Conservation (phyloP, 2,888 invertebrate species). For the Noctua fimbriata region DNA sequence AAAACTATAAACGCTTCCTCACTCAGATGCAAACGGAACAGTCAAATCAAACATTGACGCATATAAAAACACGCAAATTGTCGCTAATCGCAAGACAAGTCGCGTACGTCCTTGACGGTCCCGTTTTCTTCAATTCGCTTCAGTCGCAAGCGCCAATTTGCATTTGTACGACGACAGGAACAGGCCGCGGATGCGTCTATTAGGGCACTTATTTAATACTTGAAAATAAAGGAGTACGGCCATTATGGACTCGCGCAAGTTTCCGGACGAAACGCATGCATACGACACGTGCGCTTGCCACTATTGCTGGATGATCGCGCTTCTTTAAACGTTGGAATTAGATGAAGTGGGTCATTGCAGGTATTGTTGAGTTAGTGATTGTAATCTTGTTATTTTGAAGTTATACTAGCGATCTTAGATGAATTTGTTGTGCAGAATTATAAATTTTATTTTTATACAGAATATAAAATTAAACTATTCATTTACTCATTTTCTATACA, state of each 20-base stretch:
- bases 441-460: neutral
- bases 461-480: neutral
- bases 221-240: slow-evolving; percentile 79
- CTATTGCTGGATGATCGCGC: slow-evolving; percentile 36
- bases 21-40: slow-evolving; percentile 52
- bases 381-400: slow-evolving; percentile 11
- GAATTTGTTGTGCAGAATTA: neutral
- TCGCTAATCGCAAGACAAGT: slow-evolving; percentile 48
- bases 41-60: slow-evolving; percentile 62
- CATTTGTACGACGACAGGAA: slow-evolving; percentile 78
- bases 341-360: slow-evolving; percentile 28
- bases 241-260: slow-evolving; percentile 74
- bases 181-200: slow-evolving; percentile 80
- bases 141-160: slow-evolving; percentile 65
- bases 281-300: slow-evolving; percentile 59
- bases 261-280: slow-evolving; percentile 68
- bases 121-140: slow-evolving; percentile 70
- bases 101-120: slow-evolving; percentile 61
- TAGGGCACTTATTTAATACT: slow-evolving; percentile 82
- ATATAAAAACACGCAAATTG: slow-evolving; percentile 60
- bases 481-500: neutral
- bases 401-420: neutral
- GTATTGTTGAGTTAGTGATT: slow-evolving; percentile 1
- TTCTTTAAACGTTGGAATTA: slow-evolving; percentile 1
- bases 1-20: slow-evolving; percentile 45